Base-by-base conservation (phyloP, 2,888 invertebrate species). In the Ditula angustiorana region DNA sequence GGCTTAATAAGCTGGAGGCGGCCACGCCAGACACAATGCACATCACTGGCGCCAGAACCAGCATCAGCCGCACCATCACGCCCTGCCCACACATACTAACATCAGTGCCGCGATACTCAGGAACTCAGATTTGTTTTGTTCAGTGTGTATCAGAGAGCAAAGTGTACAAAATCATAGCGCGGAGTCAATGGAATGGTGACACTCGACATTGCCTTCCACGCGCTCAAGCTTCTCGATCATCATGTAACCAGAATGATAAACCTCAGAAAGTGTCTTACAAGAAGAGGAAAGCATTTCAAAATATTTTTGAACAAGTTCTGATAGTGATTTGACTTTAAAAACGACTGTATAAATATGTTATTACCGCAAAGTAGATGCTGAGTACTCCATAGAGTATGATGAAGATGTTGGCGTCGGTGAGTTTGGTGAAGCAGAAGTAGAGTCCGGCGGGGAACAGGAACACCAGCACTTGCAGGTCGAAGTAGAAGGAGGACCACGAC, bases 21-120 rank as follows among this genome's bases (percentile, higher is more conserved):
- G 98, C 98, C 56, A 99, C 98, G 53, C 99, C 99, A 0, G 98
- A 98, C 56, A 99, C 94, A 68, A 99, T 97, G 81, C 99, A 99
- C 98, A 99, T 99, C 0, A 99, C 98, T 0, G 99, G 99, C 0
- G 99, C 99, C 69, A 99, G 93, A 0, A 99, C 99, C 81, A 99
- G 92, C 99, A 99, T 99, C 53, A 99, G 93, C 90, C 99, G 98
- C 24, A 99, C 99, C 99, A 99, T 99, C 47, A 99, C 99, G 70
- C 99, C 99, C 98, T 98, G 85, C 16, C 80, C 30, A 58, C 10
- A n/a, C n/a, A 2, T 13, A 0, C 11, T 10, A 44, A n/a, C 26
- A 11, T 59, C 7, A 37, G 16, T 10, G 26, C 21, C 44, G n/a
- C 1, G 2, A 33, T 24, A 47, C 7, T 11, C 16, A 55, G 5